phyloP scores from a whole-genome alignment of 2,888 invertebrate species.

The Caenorhabditis macrosperma region DNA sequence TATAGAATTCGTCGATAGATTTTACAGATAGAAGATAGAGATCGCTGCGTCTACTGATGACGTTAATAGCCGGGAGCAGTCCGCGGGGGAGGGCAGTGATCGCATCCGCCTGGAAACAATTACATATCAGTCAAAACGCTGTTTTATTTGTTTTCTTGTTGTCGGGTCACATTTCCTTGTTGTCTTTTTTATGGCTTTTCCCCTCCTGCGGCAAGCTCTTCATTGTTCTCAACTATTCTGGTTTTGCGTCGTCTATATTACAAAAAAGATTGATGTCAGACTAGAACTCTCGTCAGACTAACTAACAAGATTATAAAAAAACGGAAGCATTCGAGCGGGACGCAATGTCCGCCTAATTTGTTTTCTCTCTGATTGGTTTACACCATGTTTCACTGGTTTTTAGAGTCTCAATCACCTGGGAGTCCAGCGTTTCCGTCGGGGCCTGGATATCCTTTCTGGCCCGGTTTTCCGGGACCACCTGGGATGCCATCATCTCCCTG shows the following conservation, averaged over 20 bases:
- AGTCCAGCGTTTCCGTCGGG: conserved; percentile 63
- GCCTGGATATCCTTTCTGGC: conserved; percentile 57
- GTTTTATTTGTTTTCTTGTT: conserved; percentile 2
- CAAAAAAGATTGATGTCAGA: conserved; percentile 33
- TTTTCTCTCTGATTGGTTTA: conserved; percentile 15
- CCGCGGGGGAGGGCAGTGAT: conserved; percentile 71
- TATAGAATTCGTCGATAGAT: conserved; percentile 28
- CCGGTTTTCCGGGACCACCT: conserved; percentile 66
- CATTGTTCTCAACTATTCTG: background rate
- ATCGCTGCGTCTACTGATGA: conserved; percentile 30
- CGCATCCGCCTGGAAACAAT: conserved; percentile 64
- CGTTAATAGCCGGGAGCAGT: conserved; percentile 72
- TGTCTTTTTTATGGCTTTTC: conserved; percentile 26
- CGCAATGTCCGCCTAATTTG: conserved; percentile 23
- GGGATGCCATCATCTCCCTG: conserved; percentile 64
- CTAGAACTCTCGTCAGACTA: conserved; percentile 36
- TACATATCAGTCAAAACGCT: conserved; percentile 12
- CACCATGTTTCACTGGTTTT: background rate
- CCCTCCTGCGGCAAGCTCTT: background rate
- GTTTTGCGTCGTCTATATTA: background rate
- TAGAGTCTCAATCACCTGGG: conserved; percentile 51
- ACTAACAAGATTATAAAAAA: background rate
- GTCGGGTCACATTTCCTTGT: conserved; percentile 13
- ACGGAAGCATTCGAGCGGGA: conserved; percentile 22
- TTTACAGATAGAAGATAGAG: conserved; percentile 49